Evolutionary conservation across 2,888 invertebrate genomes (phyloP).

Genomic region (Apodemia mormo): DNA sequence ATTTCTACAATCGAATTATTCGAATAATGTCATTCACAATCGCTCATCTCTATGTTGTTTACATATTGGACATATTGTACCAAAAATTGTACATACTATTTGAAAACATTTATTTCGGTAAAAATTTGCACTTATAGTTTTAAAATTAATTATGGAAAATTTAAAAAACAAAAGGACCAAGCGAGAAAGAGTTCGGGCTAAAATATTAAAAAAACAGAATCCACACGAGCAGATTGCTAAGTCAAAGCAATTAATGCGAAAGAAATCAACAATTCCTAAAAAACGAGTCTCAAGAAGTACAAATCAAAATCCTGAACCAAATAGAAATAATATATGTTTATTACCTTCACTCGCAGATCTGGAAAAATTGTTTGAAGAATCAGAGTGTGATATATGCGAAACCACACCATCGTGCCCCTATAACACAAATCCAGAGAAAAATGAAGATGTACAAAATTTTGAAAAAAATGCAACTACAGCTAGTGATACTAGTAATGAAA

Average conservation of each 20-base stretch:
- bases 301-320: background rate
- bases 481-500: too few relatives aligned
- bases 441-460: background rate
- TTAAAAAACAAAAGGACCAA: background rate
- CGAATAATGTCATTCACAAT: too few relatives aligned
- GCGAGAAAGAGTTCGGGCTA: background rate
- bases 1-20: too few relatives aligned
- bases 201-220: background rate
- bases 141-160: background rate
- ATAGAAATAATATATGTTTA: background rate
- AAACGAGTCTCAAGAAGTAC: background rate
- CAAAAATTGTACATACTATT: too few relatives aligned
- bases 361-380: slow-evolving; percentile 23
- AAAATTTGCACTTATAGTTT: too few relatives aligned
- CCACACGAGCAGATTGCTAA: background rate
- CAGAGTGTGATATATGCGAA: background rate
- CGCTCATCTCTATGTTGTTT: too few relatives aligned
- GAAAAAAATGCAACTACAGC: background rate
- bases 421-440: background rate
- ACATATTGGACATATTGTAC: too few relatives aligned
- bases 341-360: slow-evolving; percentile 22
- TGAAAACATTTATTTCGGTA: too few relatives aligned
- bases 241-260: background rate
- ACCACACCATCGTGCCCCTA: background rate
- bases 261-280: background rate